Percentiles rank a stretch among this genome's conserved stretches.
Conservation (phyloP, 2,888 invertebrate species). For the Zaprionus lineosus region DNA sequence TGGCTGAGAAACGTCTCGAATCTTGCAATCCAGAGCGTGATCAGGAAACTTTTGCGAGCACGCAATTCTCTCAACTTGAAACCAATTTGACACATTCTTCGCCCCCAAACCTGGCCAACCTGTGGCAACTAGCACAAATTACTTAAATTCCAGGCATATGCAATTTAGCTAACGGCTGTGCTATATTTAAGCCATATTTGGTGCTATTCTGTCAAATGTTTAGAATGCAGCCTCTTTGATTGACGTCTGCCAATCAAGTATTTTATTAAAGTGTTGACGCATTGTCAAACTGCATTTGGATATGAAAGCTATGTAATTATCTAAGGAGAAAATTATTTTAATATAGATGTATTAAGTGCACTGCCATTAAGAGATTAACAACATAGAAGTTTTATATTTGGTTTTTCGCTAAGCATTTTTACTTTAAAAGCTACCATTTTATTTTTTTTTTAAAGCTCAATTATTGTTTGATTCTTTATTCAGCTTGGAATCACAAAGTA, state of each 20-base stretch:
- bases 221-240: constrained; percentile 46
- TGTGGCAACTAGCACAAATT: constrained; percentile 22
- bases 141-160: constrained; percentile 29
- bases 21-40: constrained; percentile 29
- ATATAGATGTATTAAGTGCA: neutral
- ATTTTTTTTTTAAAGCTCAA: too few species aligned
- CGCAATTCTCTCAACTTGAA: constrained; percentile 21
- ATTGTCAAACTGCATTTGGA: constrained; percentile 38
- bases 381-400: too few species aligned
- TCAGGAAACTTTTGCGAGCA: constrained; percentile 1
- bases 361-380: too few species aligned
- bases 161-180: constrained; percentile 66
- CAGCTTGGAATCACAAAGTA: too few species aligned
- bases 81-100: constrained; percentile 40
- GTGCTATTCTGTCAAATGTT: constrained; percentile 54
- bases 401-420: too few species aligned
- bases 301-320: constrained; percentile 40
- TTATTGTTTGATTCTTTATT: too few species aligned
- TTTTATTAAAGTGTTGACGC: constrained; percentile 60
- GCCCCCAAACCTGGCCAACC: constrained; percentile 5
- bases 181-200: constrained; percentile 69
- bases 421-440: too few species aligned
- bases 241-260: constrained; percentile 56
- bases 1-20: constrained; percentile 44
- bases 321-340: constrained; percentile 10